A percentile compares a stretch with the other conserved stretches of the same genome.
Evolutionary conservation across 2,888 invertebrate species (phyloP).

Genomic region (Alentia gelatinosa): DNA sequence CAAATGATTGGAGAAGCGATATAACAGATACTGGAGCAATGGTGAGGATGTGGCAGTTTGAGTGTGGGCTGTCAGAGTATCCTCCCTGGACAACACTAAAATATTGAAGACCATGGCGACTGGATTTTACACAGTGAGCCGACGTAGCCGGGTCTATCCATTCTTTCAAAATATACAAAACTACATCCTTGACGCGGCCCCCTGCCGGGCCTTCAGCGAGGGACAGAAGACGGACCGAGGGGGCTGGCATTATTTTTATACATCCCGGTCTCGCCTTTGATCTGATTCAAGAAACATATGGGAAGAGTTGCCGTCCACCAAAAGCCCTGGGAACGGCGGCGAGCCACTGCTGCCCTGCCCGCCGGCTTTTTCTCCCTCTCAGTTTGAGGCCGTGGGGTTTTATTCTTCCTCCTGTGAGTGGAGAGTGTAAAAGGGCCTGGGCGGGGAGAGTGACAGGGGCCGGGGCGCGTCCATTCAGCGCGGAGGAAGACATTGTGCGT

Average conservation of each 20-base stretch:
- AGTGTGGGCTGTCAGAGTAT: no score
- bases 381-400: neutral
- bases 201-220: neutral
- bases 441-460: neutral
- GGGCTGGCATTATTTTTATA: neutral
- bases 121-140: no score
- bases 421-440: neutral
- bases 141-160: no score
- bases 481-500: neutral
- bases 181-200: neutral
- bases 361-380: neutral
- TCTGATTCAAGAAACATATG: constrained; percentile 21
- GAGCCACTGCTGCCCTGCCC: neutral
- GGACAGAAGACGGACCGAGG: neutral
- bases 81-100: no score
- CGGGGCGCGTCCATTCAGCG: neutral
- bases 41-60: no score
- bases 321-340: neutral
- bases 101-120: no score
- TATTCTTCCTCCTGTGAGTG: neutral
- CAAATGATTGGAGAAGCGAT: no score
- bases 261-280: neutral
- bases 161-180: neutral
- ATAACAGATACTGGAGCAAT: no score
- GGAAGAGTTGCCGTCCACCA: neutral